Evolutionary conservation across 2,113 vertebrate genomes (phyloP).

Genomic region (Rhizomys pruinosus): DNA sequence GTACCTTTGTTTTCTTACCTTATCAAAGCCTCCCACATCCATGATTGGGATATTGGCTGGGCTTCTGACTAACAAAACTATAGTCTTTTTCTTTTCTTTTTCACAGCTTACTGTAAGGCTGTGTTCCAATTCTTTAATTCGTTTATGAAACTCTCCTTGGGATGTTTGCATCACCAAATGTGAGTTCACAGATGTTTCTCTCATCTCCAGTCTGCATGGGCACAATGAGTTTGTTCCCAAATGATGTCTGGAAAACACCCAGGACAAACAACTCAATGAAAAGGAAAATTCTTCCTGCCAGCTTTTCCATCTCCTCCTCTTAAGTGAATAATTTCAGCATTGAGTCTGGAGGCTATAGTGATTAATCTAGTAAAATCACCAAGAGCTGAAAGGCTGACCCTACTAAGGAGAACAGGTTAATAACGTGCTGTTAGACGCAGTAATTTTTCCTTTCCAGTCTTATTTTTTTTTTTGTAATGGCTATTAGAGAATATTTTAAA

Average conservation of each 20-base stretch:
- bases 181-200: constrained; percentile 60
- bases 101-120: background rate
- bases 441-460: background rate
- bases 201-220: background rate
- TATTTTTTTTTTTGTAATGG: background rate
- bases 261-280: constrained; percentile 12
- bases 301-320: background rate
- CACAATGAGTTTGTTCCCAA: constrained; percentile 55
- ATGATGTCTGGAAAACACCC: constrained; percentile 48
- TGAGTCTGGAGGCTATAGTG: background rate
- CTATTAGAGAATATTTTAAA: background rate
- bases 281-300: background rate
- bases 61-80: background rate
- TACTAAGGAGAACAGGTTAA: background rate
- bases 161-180: constrained; percentile 50
- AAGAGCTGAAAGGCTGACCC: background rate
- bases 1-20: background rate
- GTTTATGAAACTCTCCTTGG: constrained; percentile 46
- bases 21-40: background rate
- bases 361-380: background rate
- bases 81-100: background rate
- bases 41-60: background rate
- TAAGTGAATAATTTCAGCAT: background rate
- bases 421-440: background rate
- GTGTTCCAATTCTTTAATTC: constrained; percentile 5